Base-by-base conservation (phyloP, 1,140 invertebrate genomes). In the Sitodiplosis mosellana region DNA sequence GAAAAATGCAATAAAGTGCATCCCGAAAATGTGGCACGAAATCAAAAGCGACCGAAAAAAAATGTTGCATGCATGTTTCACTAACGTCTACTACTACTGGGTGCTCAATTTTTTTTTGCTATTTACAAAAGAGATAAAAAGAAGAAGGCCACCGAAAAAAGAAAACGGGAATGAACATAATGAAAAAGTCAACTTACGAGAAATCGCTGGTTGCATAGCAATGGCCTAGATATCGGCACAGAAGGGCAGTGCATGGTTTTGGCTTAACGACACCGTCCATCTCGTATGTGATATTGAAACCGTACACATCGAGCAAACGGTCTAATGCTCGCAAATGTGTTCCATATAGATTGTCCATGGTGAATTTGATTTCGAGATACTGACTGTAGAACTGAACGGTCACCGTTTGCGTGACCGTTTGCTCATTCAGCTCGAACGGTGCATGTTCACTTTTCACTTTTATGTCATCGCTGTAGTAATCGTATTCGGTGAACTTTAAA, bases 261-360 rank as follows among this genome's bases (percentile, higher is more conserved):
- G 67, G 52, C 52, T 74, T 72, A 17, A 71, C 67, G 11, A 68
- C 57, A 33, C 59, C 59, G 50, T 67, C 59, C 51, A 91, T 78
- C 58, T 88, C 84, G 60, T 90, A 92, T 4, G 87, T 92, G 52
- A 92, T 80, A 63, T 94, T 94, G 68, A 94, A 91, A 7, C 88
- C 89, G 59, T 82, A 90, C 2, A 89, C 85, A 51, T 88, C 78
- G 18, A 90, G 68, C 10, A 92, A 68, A 45, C 80, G 75, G 53
- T 87, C 77, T 37, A 87, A 63, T 0, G 86, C 85, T 1, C 89
- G 68, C 36, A 92, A 66, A 61, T 92, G 86, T 36, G 84, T 81
- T 5, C 87, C 86, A 54, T 85, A 82, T 46, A 86, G 68, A 18
- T 78, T 66, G 49, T 77, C 69, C 38, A 88, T 67, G 4, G 71